Percentiles rank a stretch among this genome's conserved stretches.
Conservation (phyloP, 2,113 vertebrate genomes). For the Pseudolaguvia tuberculata region DNA sequence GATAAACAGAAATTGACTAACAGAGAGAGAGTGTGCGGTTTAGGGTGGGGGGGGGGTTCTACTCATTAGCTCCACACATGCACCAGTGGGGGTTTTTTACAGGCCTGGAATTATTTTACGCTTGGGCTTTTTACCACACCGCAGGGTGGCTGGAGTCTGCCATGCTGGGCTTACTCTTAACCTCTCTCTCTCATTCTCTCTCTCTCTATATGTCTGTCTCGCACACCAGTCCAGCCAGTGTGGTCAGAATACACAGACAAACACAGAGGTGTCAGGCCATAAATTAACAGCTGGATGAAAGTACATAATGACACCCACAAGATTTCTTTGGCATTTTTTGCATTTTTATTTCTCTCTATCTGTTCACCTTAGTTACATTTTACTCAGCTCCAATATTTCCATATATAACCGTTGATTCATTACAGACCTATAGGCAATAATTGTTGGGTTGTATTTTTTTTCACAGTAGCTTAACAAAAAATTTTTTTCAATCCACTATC, state of each 20-base stretch:
- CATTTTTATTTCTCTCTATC: neutral
- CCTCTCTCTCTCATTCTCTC: slow-evolving; percentile 9
- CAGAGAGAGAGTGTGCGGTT: slow-evolving; percentile 13
- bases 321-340: slow-evolving; percentile 19
- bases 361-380: neutral
- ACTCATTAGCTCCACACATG: slow-evolving; percentile 59
- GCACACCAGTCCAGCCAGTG: slow-evolving; percentile 17
- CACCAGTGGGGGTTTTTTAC: slow-evolving; percentile 52
- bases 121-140: slow-evolving; percentile 55
- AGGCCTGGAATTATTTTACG: slow-evolving; percentile 61
- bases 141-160: slow-evolving; percentile 54
- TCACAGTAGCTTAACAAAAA: neutral
- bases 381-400: neutral
- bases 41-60: slow-evolving; percentile 35
- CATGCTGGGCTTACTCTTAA: slow-evolving; percentile 18
- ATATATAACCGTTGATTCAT: neutral
- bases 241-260: slow-evolving; percentile 29
- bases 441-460: neutral
- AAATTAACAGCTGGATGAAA: slow-evolving; percentile 31
- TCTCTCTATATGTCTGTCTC: neutral
- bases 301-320: slow-evolving; percentile 27
- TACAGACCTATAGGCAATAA: neutral
- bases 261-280: slow-evolving; percentile 25
- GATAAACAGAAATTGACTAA: slow-evolving; percentile 27
- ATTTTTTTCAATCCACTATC: neutral